Evolutionary conservation across 2,888 invertebrate genomes (phyloP).

Genomic region (Apodemia duryi): DNA sequence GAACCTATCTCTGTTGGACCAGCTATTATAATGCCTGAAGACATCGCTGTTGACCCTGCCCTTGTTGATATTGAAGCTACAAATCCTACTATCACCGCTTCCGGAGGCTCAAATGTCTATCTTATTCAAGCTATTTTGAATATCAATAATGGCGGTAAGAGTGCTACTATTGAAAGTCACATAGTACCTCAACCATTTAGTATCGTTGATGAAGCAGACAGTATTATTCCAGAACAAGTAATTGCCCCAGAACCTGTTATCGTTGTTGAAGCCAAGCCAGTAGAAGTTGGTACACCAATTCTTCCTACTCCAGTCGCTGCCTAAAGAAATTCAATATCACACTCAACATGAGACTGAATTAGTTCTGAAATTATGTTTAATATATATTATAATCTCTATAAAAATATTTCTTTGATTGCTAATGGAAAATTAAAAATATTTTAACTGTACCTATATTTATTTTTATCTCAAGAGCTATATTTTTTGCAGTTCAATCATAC

Average conservation of each 20-base stretch:
- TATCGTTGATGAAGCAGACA: not conserved
- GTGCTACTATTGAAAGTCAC: not conserved
- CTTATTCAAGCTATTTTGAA: constrained; percentile 23
- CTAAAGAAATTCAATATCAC: not conserved
- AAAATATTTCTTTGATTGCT: not conserved
- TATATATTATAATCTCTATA: not conserved
- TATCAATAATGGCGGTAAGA: constrained; percentile 19
- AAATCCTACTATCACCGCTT: constrained; percentile 19
- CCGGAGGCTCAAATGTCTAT: constrained; percentile 9
- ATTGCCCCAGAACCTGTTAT: constrained; percentile 18
- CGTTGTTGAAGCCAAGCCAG: constrained; percentile 16
- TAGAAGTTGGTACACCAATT: constrained; percentile 18
- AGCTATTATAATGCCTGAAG: constrained; percentile 16
- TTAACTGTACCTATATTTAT: not conserved
- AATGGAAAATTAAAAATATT: not conserved
- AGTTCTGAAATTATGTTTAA: not conserved
- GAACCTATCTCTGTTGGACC: constrained; percentile 22
- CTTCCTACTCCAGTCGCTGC: constrained; percentile 1
- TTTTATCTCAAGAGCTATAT: too few species aligned
- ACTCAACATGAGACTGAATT: not conserved
- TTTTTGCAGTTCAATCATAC: too few species aligned
- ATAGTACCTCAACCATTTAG: constrained; percentile 2
- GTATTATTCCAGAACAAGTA: not conserved
- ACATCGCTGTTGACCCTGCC: constrained; percentile 20
- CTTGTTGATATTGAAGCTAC: not conserved